phyloP scores from a whole-genome alignment of 2,888 invertebrate species.

The Polyploca ridens region DNA sequence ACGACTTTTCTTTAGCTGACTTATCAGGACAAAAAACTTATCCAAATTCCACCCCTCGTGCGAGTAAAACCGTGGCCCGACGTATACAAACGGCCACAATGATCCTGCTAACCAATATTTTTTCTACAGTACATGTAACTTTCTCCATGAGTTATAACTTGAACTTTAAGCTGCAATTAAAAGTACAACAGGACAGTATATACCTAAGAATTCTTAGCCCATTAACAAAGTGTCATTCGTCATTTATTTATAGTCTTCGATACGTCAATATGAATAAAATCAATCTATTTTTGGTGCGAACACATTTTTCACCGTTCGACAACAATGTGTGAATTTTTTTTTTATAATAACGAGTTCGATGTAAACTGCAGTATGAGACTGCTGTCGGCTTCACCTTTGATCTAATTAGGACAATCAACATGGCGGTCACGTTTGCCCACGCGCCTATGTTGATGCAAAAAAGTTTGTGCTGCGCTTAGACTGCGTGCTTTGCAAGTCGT shows the following conservation, averaged over 20 bases:
- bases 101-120: not conserved
- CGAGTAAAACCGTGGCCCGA: not conserved
- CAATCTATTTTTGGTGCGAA: conserved; percentile 5
- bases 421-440: conserved; percentile 62
- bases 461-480: conserved; percentile 46
- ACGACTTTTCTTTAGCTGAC: too few species aligned
- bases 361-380: conserved; percentile 30
- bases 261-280: not conserved
- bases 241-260: not conserved
- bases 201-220: not conserved
- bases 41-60: too few species aligned
- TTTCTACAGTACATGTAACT: not conserved
- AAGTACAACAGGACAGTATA: not conserved
- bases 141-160: conserved; percentile 4
- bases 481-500: not conserved
- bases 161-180: conserved; percentile 1
- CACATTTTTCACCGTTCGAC: conserved; percentile 1
- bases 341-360: conserved; percentile 15
- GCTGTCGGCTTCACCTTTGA: conserved; percentile 69
- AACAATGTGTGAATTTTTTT: not conserved
- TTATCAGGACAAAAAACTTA: too few species aligned
- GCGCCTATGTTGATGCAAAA: conserved; percentile 49
- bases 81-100: not conserved
- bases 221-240: not conserved
- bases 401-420: conserved; percentile 72